phyloP scores from a whole-genome alignment of 2,797 vertebrate genomes.

The Philypnodon macrostomus region DNA sequence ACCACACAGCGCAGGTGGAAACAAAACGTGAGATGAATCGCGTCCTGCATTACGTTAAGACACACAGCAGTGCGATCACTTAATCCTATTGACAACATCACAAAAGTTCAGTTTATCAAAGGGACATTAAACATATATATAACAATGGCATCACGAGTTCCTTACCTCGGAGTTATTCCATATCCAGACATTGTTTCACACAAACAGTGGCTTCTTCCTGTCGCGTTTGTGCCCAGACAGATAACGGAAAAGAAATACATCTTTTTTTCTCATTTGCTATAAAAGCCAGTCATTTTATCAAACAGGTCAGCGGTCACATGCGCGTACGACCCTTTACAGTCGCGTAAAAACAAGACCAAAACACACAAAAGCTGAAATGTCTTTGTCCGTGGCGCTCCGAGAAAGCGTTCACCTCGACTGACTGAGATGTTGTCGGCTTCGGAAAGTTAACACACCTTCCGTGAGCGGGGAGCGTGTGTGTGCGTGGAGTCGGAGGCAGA shows the following conservation, averaged over 20 bases:
- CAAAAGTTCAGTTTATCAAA: too few relatives aligned
- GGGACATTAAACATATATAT: too few relatives aligned
- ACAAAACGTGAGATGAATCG: too few relatives aligned
- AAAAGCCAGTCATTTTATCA: slow-evolving; percentile 36
- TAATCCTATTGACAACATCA: too few relatives aligned
- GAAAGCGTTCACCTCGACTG: slow-evolving; percentile 22
- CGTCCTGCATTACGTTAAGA: too few relatives aligned
- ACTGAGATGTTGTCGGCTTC: slow-evolving; percentile 27
- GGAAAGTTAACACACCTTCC: slow-evolving; percentile 51
- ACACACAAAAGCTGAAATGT: slow-evolving; percentile 12
- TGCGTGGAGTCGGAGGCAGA: slow-evolving; percentile 8
- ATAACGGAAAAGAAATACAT: slow-evolving; percentile 32
- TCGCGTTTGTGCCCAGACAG: background rate
- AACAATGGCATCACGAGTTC: too few relatives aligned
- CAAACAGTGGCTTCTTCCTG: slow-evolving; percentile 40
- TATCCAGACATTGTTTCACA: slow-evolving; percentile 47
- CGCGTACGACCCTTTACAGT: slow-evolving; percentile 9
- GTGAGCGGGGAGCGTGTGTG: background rate
- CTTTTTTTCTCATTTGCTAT: slow-evolving; percentile 52
- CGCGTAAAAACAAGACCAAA: slow-evolving; percentile 1
- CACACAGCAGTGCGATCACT: too few relatives aligned
- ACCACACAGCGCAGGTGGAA: too few relatives aligned
- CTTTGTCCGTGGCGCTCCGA: background rate
- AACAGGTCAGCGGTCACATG: slow-evolving; percentile 41
- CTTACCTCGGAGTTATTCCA: slow-evolving; percentile 58